These are phyloP conservation scores for Myocastor coypus DNA, from an alignment of 2,113 vertebrate species.

Conservation along the genomic window DNA sequence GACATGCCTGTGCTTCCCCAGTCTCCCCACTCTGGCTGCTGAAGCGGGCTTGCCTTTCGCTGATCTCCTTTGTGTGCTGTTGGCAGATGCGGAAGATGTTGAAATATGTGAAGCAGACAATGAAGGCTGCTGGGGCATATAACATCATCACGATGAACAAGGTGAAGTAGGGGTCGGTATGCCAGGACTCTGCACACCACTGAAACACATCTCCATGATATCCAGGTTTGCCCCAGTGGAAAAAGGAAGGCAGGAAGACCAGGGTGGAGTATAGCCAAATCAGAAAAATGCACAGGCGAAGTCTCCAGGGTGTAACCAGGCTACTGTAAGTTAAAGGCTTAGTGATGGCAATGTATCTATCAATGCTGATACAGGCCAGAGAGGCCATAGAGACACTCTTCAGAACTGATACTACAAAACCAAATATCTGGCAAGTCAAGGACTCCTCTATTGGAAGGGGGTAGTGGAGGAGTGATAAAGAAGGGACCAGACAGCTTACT, in stretches of 20 bases:
- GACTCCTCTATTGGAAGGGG: slow-evolving; percentile 91
- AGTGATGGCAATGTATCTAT: slow-evolving; percentile 97
- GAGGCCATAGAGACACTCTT: slow-evolving; percentile 98
- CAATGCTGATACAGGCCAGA: slow-evolving; percentile 96
- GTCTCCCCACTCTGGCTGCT: slow-evolving; percentile 90
- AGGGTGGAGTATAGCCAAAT: slow-evolving; percentile 97
- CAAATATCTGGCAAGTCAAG: slow-evolving; percentile 95
- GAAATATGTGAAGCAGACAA: slow-evolving; percentile 97
- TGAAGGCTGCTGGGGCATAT: slow-evolving; percentile 95
- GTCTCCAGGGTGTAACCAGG: slow-evolving; percentile 95
- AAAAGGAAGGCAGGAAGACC: slow-evolving; percentile 95
- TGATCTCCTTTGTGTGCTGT: slow-evolving; percentile 98
- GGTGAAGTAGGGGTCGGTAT: slow-evolving; percentile 93
- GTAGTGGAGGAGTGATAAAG: slow-evolving; percentile 94
- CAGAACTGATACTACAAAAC: slow-evolving; percentile 97
- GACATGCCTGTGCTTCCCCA: slow-evolving; percentile 89
- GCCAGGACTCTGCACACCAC: slow-evolving; percentile 95
- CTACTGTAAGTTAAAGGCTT: slow-evolving; percentile 95
- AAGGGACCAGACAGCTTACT: slow-evolving; percentile 97
- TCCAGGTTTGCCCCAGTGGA: slow-evolving; percentile 98
- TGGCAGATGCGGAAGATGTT: slow-evolving; percentile 99
- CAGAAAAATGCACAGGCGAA: slow-evolving; percentile 94
- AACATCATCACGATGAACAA: slow-evolving; percentile 95
- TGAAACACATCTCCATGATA: slow-evolving; percentile 97
- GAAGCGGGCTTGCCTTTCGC: slow-evolving; percentile 95